Evolutionary conservation across 1,140 invertebrate species (phyloP).

Genomic region (Pseudomyrmex dendroicus): DNA sequence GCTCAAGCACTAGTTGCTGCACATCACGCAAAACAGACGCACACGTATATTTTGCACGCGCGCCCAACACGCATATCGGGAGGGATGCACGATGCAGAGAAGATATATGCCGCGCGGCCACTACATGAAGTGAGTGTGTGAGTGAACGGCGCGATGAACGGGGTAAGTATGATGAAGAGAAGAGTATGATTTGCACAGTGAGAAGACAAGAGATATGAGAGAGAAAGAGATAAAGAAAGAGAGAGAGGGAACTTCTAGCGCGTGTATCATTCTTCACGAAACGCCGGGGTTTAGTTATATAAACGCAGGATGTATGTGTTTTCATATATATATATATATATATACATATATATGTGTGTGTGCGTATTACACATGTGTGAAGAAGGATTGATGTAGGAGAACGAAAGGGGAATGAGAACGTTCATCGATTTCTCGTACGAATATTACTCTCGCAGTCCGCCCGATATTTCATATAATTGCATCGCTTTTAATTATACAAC

Average conservation of each 20-base stretch:
- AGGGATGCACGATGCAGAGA: conserved; percentile 69
- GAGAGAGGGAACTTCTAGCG: not conserved
- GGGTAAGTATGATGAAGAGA: conserved; percentile 52
- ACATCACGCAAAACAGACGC: conserved; percentile 67
- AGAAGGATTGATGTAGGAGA: not conserved
- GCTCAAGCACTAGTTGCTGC: conserved; percentile 78
- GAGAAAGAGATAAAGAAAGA: not conserved
- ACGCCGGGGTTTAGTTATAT: too few species aligned
- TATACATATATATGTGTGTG: too few species aligned
- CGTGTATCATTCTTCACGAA: too few species aligned
- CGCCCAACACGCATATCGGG: conserved; percentile 62
- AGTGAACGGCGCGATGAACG: conserved; percentile 61
- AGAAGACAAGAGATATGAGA: conserved; percentile 26
- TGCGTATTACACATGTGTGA: too few species aligned
- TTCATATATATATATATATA: too few species aligned
- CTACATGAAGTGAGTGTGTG: conserved; percentile 68
- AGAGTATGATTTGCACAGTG: conserved; percentile 40
- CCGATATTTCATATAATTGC: not conserved
- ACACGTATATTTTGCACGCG: conserved; percentile 53
- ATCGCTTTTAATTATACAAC: conserved; percentile 43
- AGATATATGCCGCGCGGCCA: conserved; percentile 66
- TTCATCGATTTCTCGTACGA: conserved; percentile 24
- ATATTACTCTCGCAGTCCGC: conserved; percentile 15
- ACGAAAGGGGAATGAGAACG: not conserved
- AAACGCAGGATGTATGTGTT: too few species aligned